Evolutionary conservation across 2,888 invertebrate species (phyloP), one percentile per base, ranked within the genome.

Genomic region (Catocala fraxini): DNA sequence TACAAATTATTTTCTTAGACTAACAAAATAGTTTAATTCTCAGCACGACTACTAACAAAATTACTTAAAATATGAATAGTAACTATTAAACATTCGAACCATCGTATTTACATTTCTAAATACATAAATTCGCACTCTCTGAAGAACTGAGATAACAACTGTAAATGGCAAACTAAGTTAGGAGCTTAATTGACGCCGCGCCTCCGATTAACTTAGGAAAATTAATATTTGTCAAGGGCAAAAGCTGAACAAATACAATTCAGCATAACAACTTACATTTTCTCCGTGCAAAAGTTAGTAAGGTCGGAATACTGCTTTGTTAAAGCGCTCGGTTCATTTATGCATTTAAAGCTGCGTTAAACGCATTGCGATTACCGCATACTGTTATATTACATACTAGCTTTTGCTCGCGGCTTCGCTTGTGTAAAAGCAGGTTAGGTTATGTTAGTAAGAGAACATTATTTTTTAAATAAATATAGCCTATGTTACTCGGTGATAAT

Each of bases 91-190:
- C 82, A 84, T 77, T 69, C 68, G 68, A 88, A 85, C 77, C 77
- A 77, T 82, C 69, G 61, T 75, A 85, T 81, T 81, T 82, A 74
- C 77, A 74, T 78, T 79, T 80, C 79, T 84, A 79, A 84, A 84
- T 87, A 88, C 88, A 88, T 86, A 86, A 86, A 80, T 80, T 70
- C 67, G 68, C 66, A 72, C 74, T 82, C 83, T 83, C 90, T 90
- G 90, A 89, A 89, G 89, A 87, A 88, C 85, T 88, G 84, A 87
- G 89, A 90, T 89, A 90, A 87, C 89, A 86, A 79, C 76, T 77
- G 78, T 71, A 79, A 85, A 81, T 79, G 84, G 75, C 81, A 82
- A 85, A 86, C 83, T 84, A 80, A 86, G 86, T 87, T 85, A 82
- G 70, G 71, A 69, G 73, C 80, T 84, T 87, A 87, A 88, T 87